These are phyloP conservation scores for Hycleus phaleratus DNA, from an alignment of 1,140 invertebrate species.

Conservation along the genomic window DNA sequence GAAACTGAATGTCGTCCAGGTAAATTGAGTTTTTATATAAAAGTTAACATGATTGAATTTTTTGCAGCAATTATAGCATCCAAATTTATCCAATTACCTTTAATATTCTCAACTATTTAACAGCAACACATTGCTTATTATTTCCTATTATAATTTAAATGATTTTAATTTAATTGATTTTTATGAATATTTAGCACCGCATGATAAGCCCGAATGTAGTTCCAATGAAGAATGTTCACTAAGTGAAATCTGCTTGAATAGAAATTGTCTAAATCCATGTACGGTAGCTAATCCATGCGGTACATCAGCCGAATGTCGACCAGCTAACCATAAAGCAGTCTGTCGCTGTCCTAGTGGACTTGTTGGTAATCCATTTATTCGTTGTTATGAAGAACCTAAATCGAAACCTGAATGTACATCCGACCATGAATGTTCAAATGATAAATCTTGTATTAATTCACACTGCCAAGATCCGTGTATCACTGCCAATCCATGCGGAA, in stretches of 20 bases:
- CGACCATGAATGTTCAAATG: conserved; percentile 64
- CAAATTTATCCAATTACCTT: background rate
- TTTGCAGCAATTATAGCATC: background rate
- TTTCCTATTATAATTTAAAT: conserved; percentile 3
- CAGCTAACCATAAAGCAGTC: conserved; percentile 63
- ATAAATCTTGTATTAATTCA: conserved; percentile 69
- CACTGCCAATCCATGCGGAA: conserved; percentile 67
- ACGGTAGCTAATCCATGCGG: conserved; percentile 66
- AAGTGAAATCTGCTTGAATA: conserved; percentile 64
- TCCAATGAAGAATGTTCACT: conserved; percentile 62
- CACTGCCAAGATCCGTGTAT: conserved; percentile 73
- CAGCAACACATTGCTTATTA: conserved; percentile 21
- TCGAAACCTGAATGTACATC: conserved; percentile 56
- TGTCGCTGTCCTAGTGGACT: conserved; percentile 70
- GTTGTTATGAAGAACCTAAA: conserved; percentile 51
- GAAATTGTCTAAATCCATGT: conserved; percentile 71
- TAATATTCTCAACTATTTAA: conserved; percentile 16
- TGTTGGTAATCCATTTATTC: conserved; percentile 71
- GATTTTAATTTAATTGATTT: conserved; percentile 20
- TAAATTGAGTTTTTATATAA: conserved; percentile 38
- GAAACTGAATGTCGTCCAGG: conserved; percentile 71
- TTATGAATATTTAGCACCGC: conserved; percentile 4
- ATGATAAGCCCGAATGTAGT: conserved; percentile 55
- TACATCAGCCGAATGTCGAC: conserved; percentile 66
- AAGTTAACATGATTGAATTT: background rate